Evolutionary conservation across 2,888 invertebrate species (phyloP), one percentile per base, ranked within the genome.

Genomic region (Leptinotarsa juncta): DNA sequence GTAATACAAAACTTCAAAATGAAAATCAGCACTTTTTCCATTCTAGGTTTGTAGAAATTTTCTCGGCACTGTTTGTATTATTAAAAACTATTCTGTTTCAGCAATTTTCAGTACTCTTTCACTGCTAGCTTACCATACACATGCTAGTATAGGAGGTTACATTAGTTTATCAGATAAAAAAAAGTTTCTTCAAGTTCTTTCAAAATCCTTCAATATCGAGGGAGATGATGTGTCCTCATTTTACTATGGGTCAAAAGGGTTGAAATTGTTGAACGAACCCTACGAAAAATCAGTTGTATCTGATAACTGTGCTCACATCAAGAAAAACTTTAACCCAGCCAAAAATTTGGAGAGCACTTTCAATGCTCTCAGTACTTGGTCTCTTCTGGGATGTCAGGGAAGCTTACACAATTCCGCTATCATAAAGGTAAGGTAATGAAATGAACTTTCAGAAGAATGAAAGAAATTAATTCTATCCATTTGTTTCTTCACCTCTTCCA

Each of bases 181-280:
- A 70, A 86, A 85, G 78, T 84, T 87, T 65, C 49, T 85, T 55
- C 79, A 83, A 71, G 82, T 84, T 26, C 80, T 87, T 49, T 81
- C 78, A 48, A 84, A 82, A 65, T 83, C 85, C n/a, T 76, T 85
- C 55, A 82, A 81, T 60, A 70, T 81, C 18, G 82, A 84, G 66
- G 80, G 78, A n/a, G 84, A 90, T 80, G 95, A 95, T 85, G 84
- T 94, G 65, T 88, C 91, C 71, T 88, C 92, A 4, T 87, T 94
- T 49, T 94, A 95, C 85, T 94, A 94, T 89, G 93, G 94, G 3
- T 90, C 93, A 0, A 89, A 93, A 71, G 97, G 96, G 66, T 90
- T 93, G 72, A 92, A 91, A 80, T 88, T 93, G 65, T 88, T 95
- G 2, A 93, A 92, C 81, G 90, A 91, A 79, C 86, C 90, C 16